Conservation (phyloP, 2,797 vertebrate genomes). For the Enteromius mattozi region DNA sequence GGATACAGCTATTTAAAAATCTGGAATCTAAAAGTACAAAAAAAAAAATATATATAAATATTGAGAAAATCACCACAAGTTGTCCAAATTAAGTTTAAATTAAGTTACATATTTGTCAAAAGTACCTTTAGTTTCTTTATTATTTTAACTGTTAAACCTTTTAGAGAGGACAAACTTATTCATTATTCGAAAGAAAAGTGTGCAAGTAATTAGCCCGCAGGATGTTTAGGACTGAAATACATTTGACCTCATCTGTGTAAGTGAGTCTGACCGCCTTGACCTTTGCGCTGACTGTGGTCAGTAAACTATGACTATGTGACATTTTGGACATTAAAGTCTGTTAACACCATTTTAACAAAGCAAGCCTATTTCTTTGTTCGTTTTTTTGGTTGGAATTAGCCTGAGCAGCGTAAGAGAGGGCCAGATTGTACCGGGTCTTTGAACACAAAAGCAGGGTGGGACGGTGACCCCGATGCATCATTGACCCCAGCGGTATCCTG, state of each 20-base stretch:
- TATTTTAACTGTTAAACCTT: neutral
- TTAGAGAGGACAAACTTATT: neutral
- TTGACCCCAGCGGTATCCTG: slow-evolving; percentile 35
- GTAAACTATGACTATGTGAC: neutral
- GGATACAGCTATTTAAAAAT: no score
- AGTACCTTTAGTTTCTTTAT: neutral
- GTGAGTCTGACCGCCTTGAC: slow-evolving; percentile 8
- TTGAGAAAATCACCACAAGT: no score
- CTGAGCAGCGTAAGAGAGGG: neutral
- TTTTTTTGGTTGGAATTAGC: neutral
- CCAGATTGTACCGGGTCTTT: neutral
- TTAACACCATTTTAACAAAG: slow-evolving; percentile 17
- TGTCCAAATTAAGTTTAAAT: no score
- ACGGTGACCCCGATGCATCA: slow-evolving; percentile 23
- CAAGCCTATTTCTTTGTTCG: slow-evolving; percentile 1
- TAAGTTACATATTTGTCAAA: no score
- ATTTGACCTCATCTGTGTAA: neutral
- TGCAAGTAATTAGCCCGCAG: neutral
- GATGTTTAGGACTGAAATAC: neutral
- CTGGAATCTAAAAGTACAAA: no score
- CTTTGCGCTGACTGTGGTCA: neutral
- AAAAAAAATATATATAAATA: no score
- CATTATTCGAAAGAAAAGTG: neutral
- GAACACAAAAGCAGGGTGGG: slow-evolving; percentile 25
- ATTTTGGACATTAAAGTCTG: slow-evolving; percentile 3